Percentiles rank a stretch among this genome's conserved stretches.
Conservation (phyloP, 2,888 invertebrate species). For the Ophraella communa region DNA sequence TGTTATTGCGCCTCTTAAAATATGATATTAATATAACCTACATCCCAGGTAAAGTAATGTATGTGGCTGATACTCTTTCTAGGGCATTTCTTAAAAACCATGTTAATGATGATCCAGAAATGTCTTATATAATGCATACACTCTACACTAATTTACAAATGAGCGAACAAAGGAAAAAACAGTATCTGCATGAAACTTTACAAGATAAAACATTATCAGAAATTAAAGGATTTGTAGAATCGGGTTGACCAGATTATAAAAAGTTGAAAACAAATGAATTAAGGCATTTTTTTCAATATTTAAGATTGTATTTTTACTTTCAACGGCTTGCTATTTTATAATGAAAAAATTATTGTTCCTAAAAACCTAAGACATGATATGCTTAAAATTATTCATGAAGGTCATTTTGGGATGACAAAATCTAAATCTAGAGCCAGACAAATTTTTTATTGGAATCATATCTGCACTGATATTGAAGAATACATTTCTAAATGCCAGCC, state of each 20-base stretch:
- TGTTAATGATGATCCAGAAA: not conserved
- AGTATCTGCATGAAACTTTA: not conserved
- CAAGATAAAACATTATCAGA: conserved; percentile 16
- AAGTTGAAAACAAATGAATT: not conserved
- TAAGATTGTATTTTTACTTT: not conserved
- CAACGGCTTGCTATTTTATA: conserved; percentile 26
- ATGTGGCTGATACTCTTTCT: conserved; percentile 3
- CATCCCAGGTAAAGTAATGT: no score
- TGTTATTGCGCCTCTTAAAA: not conserved
- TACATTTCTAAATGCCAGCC: conserved; percentile 21
- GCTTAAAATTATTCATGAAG: conserved; percentile 28
- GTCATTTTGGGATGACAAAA: conserved; percentile 34
- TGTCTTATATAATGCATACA: not conserved
- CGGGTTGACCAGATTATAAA: conserved; percentile 19
- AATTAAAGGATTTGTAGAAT: conserved; percentile 19
- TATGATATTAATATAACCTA: conserved; percentile 1
- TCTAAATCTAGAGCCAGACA: conserved; percentile 27
- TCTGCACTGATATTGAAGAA: conserved; percentile 33
- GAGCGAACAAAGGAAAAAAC: not conserved
- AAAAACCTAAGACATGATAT: conserved; percentile 27
- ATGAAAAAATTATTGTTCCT: conserved; percentile 3
- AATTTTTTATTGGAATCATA: conserved; percentile 33
- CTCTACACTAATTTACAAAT: not conserved
- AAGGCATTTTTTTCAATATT: conserved; percentile 8
- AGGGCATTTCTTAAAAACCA: not conserved